Conservation (phyloP, 2,113 vertebrate genomes). For the Gnathonemus longibarbis region DNA sequence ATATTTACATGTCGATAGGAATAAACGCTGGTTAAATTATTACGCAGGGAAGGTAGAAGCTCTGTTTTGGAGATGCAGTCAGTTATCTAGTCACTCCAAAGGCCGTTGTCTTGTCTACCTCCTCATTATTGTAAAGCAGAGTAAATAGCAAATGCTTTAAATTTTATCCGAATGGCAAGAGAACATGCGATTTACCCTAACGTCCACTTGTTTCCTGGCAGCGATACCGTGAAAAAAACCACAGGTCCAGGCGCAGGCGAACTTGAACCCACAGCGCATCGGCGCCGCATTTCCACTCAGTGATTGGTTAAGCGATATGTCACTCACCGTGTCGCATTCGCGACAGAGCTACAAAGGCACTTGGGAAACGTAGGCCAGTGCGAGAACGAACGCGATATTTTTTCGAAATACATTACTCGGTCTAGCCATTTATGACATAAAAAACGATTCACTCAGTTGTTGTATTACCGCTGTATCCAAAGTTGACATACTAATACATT, state of each 20-base stretch:
- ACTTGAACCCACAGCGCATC: constrained; percentile 34
- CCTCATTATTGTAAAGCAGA: not conserved
- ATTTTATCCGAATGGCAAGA: not conserved
- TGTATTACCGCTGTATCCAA: not conserved
- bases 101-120: not conserved
- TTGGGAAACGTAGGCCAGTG: constrained; percentile 36
- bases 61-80: not conserved
- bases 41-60: constrained; percentile 9
- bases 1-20: not conserved
- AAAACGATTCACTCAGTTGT: not conserved
- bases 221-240: constrained; percentile 19
- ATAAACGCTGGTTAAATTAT: not conserved
- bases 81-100: not conserved
- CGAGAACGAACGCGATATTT: not conserved
- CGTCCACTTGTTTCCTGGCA: constrained; percentile 38
- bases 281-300: constrained; percentile 10
- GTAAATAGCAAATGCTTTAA: not conserved
- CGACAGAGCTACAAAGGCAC: constrained; percentile 25
- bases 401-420: not conserved
- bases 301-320: constrained; percentile 52
- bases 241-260: constrained; percentile 43
- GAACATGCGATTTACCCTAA: constrained; percentile 1
- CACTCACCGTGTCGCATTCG: constrained; percentile 37
- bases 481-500: not conserved
- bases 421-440: not conserved